Base-by-base conservation (phyloP, 2,113 vertebrate species). In the Arothron firmamentum region DNA sequence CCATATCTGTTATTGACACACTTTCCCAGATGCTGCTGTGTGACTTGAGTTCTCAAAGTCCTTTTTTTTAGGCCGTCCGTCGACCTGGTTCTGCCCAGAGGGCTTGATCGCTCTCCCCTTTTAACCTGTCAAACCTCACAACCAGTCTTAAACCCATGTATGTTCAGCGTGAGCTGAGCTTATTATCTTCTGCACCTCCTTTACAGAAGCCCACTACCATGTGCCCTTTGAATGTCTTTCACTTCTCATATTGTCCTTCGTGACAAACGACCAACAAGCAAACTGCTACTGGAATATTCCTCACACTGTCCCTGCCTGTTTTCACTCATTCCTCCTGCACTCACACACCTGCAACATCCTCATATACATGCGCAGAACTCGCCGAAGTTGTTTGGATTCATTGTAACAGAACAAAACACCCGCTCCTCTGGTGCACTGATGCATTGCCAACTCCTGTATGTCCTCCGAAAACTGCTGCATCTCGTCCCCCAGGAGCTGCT, bases 151-250 rank as follows among this genome's bases (percentile, higher is more conserved):
- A 87, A 78, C 80, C 75, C 70, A 62, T 79, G 81, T 82, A 78
- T 85, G 78, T 84, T 87, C 65, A 67, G 81, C 77, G 54, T 62
- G 70, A 80, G 70, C 75, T 87, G 79, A 89, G 81, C 85, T 72
- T 81, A 75, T 83, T 87, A 88, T 87, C 72, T 76, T 70, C 62
- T 74, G 75, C 67, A 75, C 72, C 74, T 74, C 56, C 75, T 74
- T 80, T 81, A 77, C 70, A 72, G 59, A 68, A 71, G 61, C 74
- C 79, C 74, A 69, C 75, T 38, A 52, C 63, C 65, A 55, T 61
- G 73, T 70, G 62, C 59, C 38, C 45, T 25, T 43, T 63, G 53
- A 66, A 51, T 74, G 51, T 62, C 58, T 78, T 73, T 78, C 67
- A 66, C 63, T 67, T 62, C 49, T 59, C 28, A 52, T 31, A 61